These are phyloP conservation scores for Rhabdophis nuchalis DNA, from an alignment of 2,797 vertebrate genomes.

Conservation along the genomic window DNA sequence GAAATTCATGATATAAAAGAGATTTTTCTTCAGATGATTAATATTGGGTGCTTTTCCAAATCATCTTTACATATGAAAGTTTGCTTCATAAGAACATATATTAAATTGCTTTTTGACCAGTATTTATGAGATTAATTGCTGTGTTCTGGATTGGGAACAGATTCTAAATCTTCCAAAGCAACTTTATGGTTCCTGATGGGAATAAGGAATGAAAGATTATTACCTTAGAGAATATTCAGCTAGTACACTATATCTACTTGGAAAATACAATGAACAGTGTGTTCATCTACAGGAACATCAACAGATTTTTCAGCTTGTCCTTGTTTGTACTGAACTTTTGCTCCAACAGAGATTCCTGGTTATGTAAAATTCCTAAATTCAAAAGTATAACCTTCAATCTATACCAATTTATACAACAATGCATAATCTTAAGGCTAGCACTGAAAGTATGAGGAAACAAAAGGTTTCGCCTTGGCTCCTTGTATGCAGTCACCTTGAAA, in stretches of 20 bases:
- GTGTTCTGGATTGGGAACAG: neutral
- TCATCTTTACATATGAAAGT: neutral
- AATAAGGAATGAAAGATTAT: neutral
- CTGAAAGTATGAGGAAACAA: neutral
- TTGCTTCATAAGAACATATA: neutral
- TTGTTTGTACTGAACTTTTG: neutral
- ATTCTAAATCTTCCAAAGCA: neutral
- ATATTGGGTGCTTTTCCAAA: neutral
- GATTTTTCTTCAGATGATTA: neutral
- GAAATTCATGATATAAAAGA: neutral
- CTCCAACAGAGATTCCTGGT: neutral
- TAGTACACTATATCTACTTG: neutral
- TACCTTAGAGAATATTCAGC: neutral
- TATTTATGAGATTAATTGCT: neutral
- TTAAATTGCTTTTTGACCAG: neutral
- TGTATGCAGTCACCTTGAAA: neutral
- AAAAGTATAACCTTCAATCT: neutral
- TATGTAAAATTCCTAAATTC: neutral
- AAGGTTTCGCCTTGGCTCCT: neutral
- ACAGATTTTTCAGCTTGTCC: neutral
- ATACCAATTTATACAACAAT: neutral
- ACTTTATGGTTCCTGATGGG: neutral
- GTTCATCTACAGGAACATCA: neutral
- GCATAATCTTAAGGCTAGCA: neutral
- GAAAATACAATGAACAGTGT: neutral